Conservation (phyloP, 2,888 invertebrate genomes). For the Dicroscelio sp. region DNA sequence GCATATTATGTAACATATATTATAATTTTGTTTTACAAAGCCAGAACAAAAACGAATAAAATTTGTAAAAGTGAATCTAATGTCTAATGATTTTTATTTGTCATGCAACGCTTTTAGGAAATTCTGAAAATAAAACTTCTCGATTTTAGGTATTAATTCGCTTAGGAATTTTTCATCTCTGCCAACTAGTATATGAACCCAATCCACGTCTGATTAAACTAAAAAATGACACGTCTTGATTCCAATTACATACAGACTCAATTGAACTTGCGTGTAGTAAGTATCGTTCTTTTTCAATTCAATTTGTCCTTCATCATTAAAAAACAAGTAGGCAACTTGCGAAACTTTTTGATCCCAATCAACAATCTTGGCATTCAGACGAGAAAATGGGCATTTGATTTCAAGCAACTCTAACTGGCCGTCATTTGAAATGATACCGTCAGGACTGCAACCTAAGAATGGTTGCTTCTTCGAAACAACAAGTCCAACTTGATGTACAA, state of each 20-base stretch:
- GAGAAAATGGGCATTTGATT: constrained; percentile 28
- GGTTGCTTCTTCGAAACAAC: constrained; percentile 50
- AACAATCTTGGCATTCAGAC: constrained; percentile 61
- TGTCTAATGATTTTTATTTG: too few species aligned
- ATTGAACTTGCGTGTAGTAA: constrained; percentile 25
- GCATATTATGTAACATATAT: too few species aligned
- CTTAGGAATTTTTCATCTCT: constrained; percentile 4
- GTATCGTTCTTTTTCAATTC: background rate
- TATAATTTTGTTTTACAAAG: too few species aligned
- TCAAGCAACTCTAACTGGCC: constrained; percentile 12
- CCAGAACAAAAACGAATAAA: too few species aligned
- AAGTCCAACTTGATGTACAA: constrained; percentile 35
- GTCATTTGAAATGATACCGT: background rate
- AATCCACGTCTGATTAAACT: background rate
- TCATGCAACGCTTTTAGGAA: background rate
- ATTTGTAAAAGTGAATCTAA: too few species aligned
- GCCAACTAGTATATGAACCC: background rate
- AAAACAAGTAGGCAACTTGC: background rate
- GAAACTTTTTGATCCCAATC: background rate
- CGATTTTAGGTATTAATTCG: constrained; percentile 1
- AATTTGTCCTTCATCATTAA: background rate
- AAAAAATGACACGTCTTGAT: constrained; percentile 16
- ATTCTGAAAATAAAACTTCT: constrained; percentile 8
- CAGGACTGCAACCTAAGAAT: constrained; percentile 42
- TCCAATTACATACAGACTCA: constrained; percentile 1